Conservation (phyloP, 2,113 vertebrate species). For the Zosterops japonicus region DNA sequence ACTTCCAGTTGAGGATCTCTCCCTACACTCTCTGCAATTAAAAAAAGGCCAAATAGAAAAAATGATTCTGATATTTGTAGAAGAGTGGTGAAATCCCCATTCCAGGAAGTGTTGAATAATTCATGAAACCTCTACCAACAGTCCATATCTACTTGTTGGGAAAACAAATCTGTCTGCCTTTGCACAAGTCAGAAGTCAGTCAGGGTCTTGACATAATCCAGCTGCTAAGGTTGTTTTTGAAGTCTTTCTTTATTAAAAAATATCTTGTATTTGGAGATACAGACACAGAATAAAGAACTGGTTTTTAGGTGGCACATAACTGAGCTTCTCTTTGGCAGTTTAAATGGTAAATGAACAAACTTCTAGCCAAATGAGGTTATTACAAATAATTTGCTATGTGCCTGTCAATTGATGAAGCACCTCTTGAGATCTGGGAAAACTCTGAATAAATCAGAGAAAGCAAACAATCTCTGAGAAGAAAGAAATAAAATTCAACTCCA, state of each 20-base stretch:
- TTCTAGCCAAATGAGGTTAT: slow-evolving; percentile 21
- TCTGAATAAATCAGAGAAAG: neutral
- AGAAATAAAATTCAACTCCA: neutral
- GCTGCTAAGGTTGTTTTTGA: neutral
- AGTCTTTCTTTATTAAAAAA: neutral
- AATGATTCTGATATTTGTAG: neutral
- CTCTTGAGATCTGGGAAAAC: neutral
- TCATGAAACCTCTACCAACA: neutral
- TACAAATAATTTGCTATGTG: slow-evolving; percentile 40
- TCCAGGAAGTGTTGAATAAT: neutral
- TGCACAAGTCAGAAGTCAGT: neutral
- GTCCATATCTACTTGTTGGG: neutral
- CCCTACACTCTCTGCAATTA: neutral
- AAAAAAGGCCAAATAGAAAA: neutral
- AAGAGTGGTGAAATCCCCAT: neutral
- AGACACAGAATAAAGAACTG: neutral
- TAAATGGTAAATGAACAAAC: slow-evolving; percentile 36
- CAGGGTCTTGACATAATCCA: neutral
- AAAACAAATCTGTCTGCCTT: neutral
- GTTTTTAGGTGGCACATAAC: neutral
- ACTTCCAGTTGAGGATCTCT: neutral
- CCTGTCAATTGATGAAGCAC: neutral
- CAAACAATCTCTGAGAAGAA: neutral
- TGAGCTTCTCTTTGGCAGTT: slow-evolving; percentile 1
- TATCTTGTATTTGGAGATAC: neutral